Conservation (phyloP, 2,113 vertebrate genomes). For the Perccottus glenii region DNA sequence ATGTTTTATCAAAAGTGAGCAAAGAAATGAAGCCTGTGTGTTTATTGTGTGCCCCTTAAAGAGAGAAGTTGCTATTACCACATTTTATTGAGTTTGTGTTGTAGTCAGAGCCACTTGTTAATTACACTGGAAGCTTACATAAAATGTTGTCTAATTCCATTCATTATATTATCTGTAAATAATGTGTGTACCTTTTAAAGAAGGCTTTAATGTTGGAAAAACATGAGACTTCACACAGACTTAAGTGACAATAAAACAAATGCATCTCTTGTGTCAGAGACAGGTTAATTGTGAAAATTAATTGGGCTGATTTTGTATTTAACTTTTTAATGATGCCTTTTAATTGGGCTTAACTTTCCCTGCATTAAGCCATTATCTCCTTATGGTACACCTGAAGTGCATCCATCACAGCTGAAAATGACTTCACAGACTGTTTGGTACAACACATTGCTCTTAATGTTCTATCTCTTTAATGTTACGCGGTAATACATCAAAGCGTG, state of each 20-base stretch:
- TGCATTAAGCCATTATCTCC: slow-evolving; percentile 3
- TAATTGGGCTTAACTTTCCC: slow-evolving; percentile 3
- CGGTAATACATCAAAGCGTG: slow-evolving; percentile 35
- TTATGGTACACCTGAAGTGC: slow-evolving; percentile 15
- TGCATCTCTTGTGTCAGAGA: neutral
- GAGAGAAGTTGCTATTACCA: neutral
- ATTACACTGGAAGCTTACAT: no score
- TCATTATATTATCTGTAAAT: neutral
- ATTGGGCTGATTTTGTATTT: slow-evolving; percentile 7
- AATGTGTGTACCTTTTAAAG: neutral
- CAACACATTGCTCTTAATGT: slow-evolving; percentile 33
- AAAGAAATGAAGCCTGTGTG: neutral
- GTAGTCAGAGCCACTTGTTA: no score
- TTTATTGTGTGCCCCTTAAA: neutral
- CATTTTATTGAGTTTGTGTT: neutral
- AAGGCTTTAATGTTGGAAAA: no score
- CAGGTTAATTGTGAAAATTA: slow-evolving; percentile 8
- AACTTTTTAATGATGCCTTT: slow-evolving; percentile 9
- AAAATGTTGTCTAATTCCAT: no score
- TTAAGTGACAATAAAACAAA: neutral
- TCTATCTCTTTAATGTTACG: slow-evolving; percentile 31
- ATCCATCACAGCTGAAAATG: slow-evolving; percentile 5
- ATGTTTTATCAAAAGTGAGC: neutral
- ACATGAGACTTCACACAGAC: neutral
- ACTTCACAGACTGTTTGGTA: slow-evolving; percentile 10